Evolutionary conservation across 2,888 invertebrate species (phyloP).

Genomic region (Apamea epomidion): DNA sequence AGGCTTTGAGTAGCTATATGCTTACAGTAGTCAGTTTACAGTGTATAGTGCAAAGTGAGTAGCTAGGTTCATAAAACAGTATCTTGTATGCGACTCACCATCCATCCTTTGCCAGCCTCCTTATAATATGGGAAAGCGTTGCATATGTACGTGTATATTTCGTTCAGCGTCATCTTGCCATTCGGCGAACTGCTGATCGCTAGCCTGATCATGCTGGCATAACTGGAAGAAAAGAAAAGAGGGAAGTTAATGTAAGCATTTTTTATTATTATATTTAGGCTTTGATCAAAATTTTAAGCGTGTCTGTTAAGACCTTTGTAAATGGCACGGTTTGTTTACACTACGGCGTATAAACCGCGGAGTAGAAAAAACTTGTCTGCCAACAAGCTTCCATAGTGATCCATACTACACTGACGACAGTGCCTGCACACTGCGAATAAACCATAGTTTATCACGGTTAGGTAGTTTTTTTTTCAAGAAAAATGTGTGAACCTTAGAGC

Average conservation of each 20-base stretch:
- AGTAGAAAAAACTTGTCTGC: not conserved
- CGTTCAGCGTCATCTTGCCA: slow-evolving; percentile 93
- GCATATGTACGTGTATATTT: slow-evolving; percentile 94
- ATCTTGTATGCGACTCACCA: slow-evolving; percentile 86
- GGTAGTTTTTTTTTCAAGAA: not conserved
- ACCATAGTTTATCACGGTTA: too few species aligned
- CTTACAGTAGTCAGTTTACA: not conserved
- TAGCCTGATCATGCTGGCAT: slow-evolving; percentile 93
- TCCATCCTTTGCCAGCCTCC: slow-evolving; percentile 93
- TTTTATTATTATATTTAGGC: not conserved
- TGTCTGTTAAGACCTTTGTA: not conserved
- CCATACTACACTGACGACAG: not conserved
- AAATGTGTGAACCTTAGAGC: not conserved
- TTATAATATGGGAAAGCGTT: slow-evolving; percentile 93
- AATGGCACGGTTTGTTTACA: not conserved
- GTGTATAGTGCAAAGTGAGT: not conserved
- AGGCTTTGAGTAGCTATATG: not conserved
- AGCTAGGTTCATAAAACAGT: not conserved
- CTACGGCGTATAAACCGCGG: not conserved
- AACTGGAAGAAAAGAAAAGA: slow-evolving; percentile 84
- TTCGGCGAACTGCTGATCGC: slow-evolving; percentile 92
- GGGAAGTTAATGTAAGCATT: not conserved
- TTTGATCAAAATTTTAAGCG: not conserved
- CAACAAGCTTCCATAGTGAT: not conserved
- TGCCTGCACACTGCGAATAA: too few species aligned